A percentile compares a stretch with the other conserved stretches of the same genome.
Conservation (phyloP, 1,140 invertebrate species). For the Drosophila ercepeae region DNA sequence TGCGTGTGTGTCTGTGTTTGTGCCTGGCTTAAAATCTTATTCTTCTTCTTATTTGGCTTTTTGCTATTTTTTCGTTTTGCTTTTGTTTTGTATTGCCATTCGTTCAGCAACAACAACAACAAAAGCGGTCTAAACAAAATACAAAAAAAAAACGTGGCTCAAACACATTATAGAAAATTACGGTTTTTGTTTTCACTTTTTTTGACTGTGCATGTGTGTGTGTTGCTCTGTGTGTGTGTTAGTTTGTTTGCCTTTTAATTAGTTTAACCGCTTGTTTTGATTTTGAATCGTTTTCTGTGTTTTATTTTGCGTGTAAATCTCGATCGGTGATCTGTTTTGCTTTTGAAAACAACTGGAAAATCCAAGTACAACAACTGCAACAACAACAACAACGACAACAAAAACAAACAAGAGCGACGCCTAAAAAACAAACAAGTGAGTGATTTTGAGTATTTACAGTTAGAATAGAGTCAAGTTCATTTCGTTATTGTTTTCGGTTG, state of each 20-base stretch:
- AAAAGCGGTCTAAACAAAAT: slow-evolving; percentile 5
- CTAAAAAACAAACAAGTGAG: slow-evolving; percentile 32
- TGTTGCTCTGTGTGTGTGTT: slow-evolving; percentile 26
- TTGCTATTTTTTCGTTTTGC: not conserved
- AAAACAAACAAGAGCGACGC: not conserved
- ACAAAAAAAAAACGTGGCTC: slow-evolving; percentile 32
- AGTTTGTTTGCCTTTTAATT: slow-evolving; percentile 69
- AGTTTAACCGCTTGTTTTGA: slow-evolving; percentile 58
- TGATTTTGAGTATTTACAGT: slow-evolving; percentile 20
- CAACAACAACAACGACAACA: not conserved
- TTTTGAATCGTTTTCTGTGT: slow-evolving; percentile 42
- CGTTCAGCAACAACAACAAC: not conserved
- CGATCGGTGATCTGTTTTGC: slow-evolving; percentile 32
- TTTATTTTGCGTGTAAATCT: slow-evolving; percentile 14
- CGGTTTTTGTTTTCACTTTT: slow-evolving; percentile 59
- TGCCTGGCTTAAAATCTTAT: slow-evolving; percentile 1
- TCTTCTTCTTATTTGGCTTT: not conserved
- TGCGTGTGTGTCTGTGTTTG: not conserved
- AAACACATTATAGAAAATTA: slow-evolving; percentile 5
- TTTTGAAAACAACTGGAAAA: not conserved
- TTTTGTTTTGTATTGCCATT: slow-evolving; percentile 1
- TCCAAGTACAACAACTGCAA: slow-evolving; percentile 1
- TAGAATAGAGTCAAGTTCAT: slow-evolving; percentile 31
- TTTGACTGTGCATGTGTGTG: slow-evolving; percentile 51
- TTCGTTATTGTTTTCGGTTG: slow-evolving; percentile 6